Base-by-base conservation (phyloP, 2,113 vertebrate genomes). In the Turdus rufiventris region DNA sequence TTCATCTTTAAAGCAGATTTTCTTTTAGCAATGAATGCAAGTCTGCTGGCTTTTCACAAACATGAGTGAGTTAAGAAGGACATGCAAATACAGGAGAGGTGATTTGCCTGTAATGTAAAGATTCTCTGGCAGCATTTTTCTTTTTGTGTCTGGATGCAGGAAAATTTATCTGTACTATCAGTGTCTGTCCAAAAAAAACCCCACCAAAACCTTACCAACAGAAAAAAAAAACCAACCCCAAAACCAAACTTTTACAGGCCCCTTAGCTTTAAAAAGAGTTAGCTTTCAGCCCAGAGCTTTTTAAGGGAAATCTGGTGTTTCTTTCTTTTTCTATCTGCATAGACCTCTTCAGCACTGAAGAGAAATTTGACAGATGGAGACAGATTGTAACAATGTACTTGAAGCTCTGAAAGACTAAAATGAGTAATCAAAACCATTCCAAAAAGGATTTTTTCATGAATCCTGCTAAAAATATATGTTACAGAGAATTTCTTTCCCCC, bases 331-430 rank as follows among this genome's bases (percentile, higher is more conserved):
- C 33, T 73, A 36, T 76, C 72, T 85, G n/a, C 40, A 10, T 58
- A 89, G n/a, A 93, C 84, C 33, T 82, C 62, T 84, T 54, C 51
- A 80, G 79, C 70, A 81, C 70, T 60, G 82, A 94, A 85, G 83
- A 84, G 38, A 89, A 38, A 61, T 85, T 78, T 96, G 93, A 96
- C 93, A 96, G 94, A 91, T 92, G 81, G 80, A 95, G 74, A 90
- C 81, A 95, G 91, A 81, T 91, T 89, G 79, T 89, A 94, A 91
- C 83, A 85, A 81, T 78, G 77, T 62, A 82, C 68, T 84, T 43
- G 68, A 81, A 90, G 58, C 38, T 89, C 74, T 82, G 81, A 61
- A 93, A 91, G 80, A 65, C 74, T 91, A 79, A 93, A 95, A 94
- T 83, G 88, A 93, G 68, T 96, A 90, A 93, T 93, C 25, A 5